phyloP scores from a whole-genome alignment of 2,888 invertebrate species.

The Sarcophaga variegata region DNA sequence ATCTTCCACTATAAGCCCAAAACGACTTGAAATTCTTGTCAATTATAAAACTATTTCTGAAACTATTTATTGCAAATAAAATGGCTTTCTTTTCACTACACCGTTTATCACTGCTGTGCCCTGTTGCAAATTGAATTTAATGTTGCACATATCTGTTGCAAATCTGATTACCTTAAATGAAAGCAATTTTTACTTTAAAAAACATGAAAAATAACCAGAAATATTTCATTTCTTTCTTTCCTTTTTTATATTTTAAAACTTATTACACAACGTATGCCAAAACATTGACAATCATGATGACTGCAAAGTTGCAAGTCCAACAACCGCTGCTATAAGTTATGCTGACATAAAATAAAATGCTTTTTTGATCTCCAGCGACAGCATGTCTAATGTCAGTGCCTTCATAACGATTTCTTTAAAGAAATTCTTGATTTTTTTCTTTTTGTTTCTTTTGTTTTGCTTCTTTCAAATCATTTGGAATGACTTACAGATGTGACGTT shows the following conservation, averaged over 20 bases:
- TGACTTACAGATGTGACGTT: conserved; percentile 56
- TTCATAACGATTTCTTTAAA: conserved; percentile 29
- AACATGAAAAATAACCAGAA: too few relatives aligned
- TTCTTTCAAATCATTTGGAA: conserved; percentile 49
- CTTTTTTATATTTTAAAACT: conserved; percentile 28
- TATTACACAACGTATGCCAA: conserved; percentile 20
- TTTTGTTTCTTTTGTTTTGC: background rate
- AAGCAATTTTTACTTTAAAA: background rate
- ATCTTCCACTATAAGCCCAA: too few relatives aligned
- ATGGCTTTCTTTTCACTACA: too few relatives aligned
- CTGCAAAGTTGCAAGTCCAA: background rate
- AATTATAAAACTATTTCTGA: too few relatives aligned
- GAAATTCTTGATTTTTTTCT: background rate
- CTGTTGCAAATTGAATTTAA: background rate
- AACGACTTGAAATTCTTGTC: too few relatives aligned
- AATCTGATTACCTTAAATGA: conserved; percentile 31
- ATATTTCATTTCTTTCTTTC: too few relatives aligned
- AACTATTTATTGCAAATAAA: too few relatives aligned
- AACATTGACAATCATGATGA: conserved; percentile 6
- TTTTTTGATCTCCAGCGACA: conserved; percentile 63
- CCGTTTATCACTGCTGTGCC: too few relatives aligned
- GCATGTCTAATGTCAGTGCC: conserved; percentile 50
- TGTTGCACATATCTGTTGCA: background rate
- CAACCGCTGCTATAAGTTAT: conserved; percentile 22
- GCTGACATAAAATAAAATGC: conserved; percentile 43